phyloP scores from a whole-genome alignment of 1,140 invertebrate species.

The Nixonia krombeini region DNA sequence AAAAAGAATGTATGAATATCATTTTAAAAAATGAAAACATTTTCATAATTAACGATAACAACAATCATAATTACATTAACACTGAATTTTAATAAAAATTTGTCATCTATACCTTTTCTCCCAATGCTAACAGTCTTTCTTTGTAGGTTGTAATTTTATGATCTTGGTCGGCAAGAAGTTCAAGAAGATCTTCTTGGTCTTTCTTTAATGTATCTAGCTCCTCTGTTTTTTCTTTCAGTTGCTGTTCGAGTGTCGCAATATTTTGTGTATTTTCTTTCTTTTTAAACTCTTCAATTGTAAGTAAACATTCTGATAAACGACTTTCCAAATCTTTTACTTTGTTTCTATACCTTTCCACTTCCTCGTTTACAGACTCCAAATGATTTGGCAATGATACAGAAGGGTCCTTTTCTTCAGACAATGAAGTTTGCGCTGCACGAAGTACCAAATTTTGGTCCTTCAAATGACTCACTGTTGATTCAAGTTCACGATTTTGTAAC shows the following conservation, averaged over 20 bases:
- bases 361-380: constrained; percentile 45
- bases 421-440: constrained; percentile 76
- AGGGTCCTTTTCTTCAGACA: constrained; percentile 37
- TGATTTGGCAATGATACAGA: constrained; percentile 22
- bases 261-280: constrained; percentile 28
- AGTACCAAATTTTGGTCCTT: constrained; percentile 91
- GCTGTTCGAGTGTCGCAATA: constrained; percentile 57
- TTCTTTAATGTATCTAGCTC: constrained; percentile 83
- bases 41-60: too few species aligned
- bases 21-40: too few species aligned
- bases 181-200: constrained; percentile 92
- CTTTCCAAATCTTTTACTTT: constrained; percentile 57
- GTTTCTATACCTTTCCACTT: constrained; percentile 57
- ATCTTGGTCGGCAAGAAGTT: constrained; percentile 89
- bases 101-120: constrained; percentile 74
- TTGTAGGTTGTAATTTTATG: constrained; percentile 81
- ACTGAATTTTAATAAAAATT: too few species aligned
- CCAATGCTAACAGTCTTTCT: constrained; percentile 78
- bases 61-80: too few species aligned
- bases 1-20: too few species aligned
- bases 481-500: constrained; percentile 79
- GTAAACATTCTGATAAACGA: constrained; percentile 51
- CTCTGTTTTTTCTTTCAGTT: constrained; percentile 65
- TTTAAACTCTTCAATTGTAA: constrained; percentile 54
- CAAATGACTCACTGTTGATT: constrained; percentile 81